Evolutionary conservation across 1,140 invertebrate genomes (phyloP).

Genomic region (Dryas iulia): DNA sequence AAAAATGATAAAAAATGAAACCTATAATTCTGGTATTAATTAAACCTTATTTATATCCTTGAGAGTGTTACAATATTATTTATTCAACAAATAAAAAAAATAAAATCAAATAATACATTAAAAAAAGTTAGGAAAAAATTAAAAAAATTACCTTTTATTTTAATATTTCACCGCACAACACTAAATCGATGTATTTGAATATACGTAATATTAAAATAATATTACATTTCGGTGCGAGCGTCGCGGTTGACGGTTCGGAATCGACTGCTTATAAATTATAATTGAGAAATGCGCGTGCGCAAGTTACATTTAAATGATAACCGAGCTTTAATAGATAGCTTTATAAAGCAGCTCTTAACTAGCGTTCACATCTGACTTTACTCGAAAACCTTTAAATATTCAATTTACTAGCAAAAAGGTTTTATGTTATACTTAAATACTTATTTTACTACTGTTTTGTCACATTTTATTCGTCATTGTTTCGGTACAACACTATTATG

Average conservation of each 20-base stretch:
- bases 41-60: no score
- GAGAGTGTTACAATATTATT: no score
- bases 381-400: not conserved
- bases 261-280: slow-evolving; percentile 12
- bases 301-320: slow-evolving; percentile 11
- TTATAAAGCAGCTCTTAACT: not conserved
- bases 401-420: not conserved
- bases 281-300: slow-evolving; percentile 23
- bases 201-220: not conserved
- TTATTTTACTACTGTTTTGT: not conserved
- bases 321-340: not conserved
- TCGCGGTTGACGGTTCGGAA: not conserved
- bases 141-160: not conserved
- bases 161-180: not conserved
- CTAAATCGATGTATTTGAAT: not conserved
- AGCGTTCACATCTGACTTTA: not conserved
- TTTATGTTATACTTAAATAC: not conserved
- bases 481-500: not conserved
- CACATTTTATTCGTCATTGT: not conserved
- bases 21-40: no score
- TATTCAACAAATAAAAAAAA: no score
- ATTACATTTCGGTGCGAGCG: slow-evolving; percentile 3
- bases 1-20: no score
- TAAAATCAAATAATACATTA: no score
- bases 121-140: not conserved